Base-by-base conservation (phyloP, 2,113 vertebrate genomes). In the Oreochromis tanganicae region DNA sequence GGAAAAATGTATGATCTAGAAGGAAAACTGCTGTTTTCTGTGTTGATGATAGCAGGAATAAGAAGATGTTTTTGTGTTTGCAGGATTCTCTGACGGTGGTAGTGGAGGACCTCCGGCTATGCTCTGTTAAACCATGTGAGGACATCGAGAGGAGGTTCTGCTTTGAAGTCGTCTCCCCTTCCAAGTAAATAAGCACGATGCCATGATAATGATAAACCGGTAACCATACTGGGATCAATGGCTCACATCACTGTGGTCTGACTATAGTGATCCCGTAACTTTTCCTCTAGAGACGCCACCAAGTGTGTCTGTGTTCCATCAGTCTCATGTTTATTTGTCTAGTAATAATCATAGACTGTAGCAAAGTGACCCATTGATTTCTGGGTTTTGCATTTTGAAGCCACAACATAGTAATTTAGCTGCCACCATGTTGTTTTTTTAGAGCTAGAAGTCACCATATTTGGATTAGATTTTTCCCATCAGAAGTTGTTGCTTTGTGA, bases 101-200 rank as follows among this genome's bases (percentile, higher is more conserved):
- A 90, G 99, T 99, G 54, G 98, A 99, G 6, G 99, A 99, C 90
- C 97, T 99, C 66, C 89, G 99, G 16, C 97, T 99, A 19, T 99
- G 99, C 82, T 97, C 98, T 0, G 98, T 99, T 61, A 99, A 99
- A 88, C 98, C 98, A 0, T 99, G 97, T 0, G 99, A 99, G 93
- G 99, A 99, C 96, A 98, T 98, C 2, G 99, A 99, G 94, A 97
- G 99, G 91, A 96, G 99, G 90, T 99, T 99, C 95, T 99, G 99
- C 96, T 99, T 99, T 14, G 99, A 99, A 95, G 98, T 99, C 0
- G 97, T 99, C 85, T 99, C 99, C 0, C 99, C 98, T 27, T 97
- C 97, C 88, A 99, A 99, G 99, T 99, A 96, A 97, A 68, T 68
- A 38, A 98, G 90, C 32, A 9, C 57, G 9, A 75, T 75, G 71